Evolutionary conservation across 2,797 vertebrate species (phyloP).

Genomic region (Lates japonicus): DNA sequence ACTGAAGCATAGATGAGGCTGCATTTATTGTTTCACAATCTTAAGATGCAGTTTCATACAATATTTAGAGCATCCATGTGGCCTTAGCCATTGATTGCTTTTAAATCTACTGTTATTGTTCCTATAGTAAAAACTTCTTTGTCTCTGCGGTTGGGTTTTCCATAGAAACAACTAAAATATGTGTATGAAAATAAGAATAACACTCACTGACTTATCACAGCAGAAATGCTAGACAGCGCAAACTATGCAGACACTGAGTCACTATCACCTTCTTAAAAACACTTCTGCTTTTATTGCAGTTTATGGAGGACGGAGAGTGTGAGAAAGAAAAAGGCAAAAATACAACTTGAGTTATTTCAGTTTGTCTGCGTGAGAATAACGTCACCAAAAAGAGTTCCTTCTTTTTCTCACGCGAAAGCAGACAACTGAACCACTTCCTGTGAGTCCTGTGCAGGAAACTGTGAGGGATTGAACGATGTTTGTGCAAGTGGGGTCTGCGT

Average conservation of each 20-base stretch:
- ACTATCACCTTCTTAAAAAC: slow-evolving; percentile 52
- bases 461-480: slow-evolving; percentile 6
- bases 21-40: not conserved
- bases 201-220: slow-evolving; percentile 20
- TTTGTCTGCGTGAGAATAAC: slow-evolving; percentile 74
- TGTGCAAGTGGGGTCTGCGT: slow-evolving; percentile 36
- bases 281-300: slow-evolving; percentile 73
- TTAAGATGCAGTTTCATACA: not conserved
- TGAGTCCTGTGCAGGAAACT: slow-evolving; percentile 43
- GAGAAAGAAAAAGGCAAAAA: slow-evolving; percentile 63
- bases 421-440: slow-evolving; percentile 59
- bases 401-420: slow-evolving; percentile 83
- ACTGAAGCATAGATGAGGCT: not conserved
- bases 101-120: not conserved
- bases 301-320: slow-evolving; percentile 36
- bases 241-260: slow-evolving; percentile 66
- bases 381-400: slow-evolving; percentile 78
- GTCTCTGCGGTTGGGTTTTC: slow-evolving; percentile 13
- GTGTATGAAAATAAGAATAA: slow-evolving; percentile 2
- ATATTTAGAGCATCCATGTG: not conserved
- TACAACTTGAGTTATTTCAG: slow-evolving; percentile 69
- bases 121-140: not conserved
- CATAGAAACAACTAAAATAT: slow-evolving; percentile 23
- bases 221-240: slow-evolving; percentile 54
- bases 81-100: not conserved